Percentiles rank a stretch among this genome's conserved stretches.
These are phyloP conservation scores for Osedax fenrisi DNA, from an alignment of 2,888 invertebrate species.

Conservation along the genomic window DNA sequence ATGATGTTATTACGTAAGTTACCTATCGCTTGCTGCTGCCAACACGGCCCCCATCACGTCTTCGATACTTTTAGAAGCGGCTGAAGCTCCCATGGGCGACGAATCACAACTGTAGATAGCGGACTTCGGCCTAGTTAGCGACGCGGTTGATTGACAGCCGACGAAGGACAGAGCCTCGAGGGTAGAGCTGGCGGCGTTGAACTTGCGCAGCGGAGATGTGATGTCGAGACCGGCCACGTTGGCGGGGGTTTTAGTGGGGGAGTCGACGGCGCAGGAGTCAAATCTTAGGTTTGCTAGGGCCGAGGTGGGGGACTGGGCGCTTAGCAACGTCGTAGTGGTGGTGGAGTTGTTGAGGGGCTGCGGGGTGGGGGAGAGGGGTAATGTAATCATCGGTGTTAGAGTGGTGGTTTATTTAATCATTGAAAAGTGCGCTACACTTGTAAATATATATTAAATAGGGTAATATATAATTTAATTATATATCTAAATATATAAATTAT, in stretches of 20 bases:
- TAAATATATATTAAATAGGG: no score
- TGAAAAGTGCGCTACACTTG: no score
- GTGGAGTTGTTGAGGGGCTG: neutral
- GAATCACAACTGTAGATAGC: neutral
- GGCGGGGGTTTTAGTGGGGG: slow-evolving; percentile 34
- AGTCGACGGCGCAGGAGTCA: slow-evolving; percentile 15
- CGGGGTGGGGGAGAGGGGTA: neutral
- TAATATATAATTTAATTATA: no score
- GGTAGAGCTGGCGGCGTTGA: neutral
- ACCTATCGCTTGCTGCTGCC: no score
- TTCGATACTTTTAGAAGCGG: no score
- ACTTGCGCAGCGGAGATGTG: neutral
- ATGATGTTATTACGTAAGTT: no score
- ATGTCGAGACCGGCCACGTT: neutral
- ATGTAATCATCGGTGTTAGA: no score
- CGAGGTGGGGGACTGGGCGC: slow-evolving; percentile 49
- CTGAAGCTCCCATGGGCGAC: no score
- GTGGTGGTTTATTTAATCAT: no score
- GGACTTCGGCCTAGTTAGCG: neutral
- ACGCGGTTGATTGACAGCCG: neutral
- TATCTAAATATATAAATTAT: no score
- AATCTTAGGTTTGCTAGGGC: slow-evolving; percentile 51
- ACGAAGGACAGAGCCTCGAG: neutral
- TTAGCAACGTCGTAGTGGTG: slow-evolving; percentile 6
- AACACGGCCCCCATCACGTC: no score